Evolutionary conservation across 2,113 vertebrate species (phyloP).

Genomic region (Clarias macrocephalus): DNA sequence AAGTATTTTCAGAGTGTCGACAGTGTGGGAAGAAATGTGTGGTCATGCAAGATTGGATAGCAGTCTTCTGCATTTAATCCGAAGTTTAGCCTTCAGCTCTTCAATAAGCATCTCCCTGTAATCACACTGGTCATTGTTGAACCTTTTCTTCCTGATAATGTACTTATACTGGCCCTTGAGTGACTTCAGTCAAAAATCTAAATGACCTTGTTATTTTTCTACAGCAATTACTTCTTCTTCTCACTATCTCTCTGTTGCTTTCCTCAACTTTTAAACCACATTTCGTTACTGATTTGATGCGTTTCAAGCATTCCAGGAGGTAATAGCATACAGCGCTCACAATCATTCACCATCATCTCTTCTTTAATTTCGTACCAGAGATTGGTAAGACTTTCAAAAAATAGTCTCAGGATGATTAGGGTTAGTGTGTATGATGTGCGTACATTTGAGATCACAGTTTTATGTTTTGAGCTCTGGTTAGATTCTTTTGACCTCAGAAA

Average conservation of each 20-base stretch:
- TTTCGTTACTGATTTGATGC: slow-evolving; percentile 43
- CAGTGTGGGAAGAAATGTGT: too few relatives aligned
- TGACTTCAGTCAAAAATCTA: neutral
- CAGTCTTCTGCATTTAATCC: too few relatives aligned
- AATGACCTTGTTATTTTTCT: neutral
- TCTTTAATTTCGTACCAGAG: neutral
- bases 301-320: slow-evolving; percentile 16
- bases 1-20: too few relatives aligned
- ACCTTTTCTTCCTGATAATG: too few relatives aligned
- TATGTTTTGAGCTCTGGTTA: neutral
- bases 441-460: neutral
- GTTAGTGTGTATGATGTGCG: neutral
- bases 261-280: neutral
- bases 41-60: too few relatives aligned
- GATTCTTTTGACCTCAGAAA: neutral
- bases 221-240: slow-evolving; percentile 18
- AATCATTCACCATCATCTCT: slow-evolving; percentile 16
- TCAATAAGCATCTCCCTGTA: too few relatives aligned
- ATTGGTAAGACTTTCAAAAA: neutral
- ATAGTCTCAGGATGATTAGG: slow-evolving; percentile 28
- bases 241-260: neutral
- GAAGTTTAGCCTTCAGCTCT: too few relatives aligned
- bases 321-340: slow-evolving; percentile 23
- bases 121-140: too few relatives aligned
- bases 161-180: too few relatives aligned